phyloP scores from a whole-genome alignment of 92 coral and sea anemone genomes.

The Meandrina meandrites region DNA sequence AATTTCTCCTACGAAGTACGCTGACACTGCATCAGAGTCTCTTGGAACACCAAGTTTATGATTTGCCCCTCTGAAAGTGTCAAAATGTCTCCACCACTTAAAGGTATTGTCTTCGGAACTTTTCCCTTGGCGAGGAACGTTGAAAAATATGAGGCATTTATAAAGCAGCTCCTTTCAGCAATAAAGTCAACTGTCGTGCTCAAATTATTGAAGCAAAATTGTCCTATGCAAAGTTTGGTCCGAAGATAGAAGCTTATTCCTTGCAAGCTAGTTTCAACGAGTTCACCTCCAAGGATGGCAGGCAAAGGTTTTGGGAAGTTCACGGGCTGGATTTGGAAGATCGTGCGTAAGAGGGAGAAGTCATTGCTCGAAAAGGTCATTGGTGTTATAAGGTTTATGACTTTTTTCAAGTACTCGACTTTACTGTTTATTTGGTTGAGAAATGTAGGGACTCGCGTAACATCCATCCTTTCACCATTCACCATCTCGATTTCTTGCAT shows the following conservation, averaged over 20 bases:
- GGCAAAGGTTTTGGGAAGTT: conserved; percentile 14
- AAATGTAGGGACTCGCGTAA: not conserved
- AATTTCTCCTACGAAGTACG: not conserved
- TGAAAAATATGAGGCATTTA: not conserved
- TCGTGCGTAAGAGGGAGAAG: not conserved
- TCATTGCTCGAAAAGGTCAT: conserved; percentile 2
- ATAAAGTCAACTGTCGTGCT: conserved; percentile 20
- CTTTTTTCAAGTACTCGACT: not conserved
- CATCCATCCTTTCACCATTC: not conserved
- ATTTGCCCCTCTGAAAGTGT: not conserved
- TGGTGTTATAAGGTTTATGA: not conserved
- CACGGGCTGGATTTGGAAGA: conserved; percentile 10
- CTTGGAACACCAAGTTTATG: not conserved
- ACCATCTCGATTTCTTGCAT: not conserved
- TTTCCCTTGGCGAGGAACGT: conserved; percentile 4
- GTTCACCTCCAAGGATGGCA: not conserved
- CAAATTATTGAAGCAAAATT: conserved; percentile 36
- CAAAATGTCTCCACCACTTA: conserved; percentile 12
- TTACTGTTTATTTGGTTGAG: not conserved
- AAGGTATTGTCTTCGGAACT: not conserved
- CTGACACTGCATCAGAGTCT: conserved; percentile 15
- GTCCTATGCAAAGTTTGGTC: conserved; percentile 15
- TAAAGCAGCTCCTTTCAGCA: conserved; percentile 7
- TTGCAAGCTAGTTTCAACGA: conserved; percentile 27
- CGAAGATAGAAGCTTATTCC: conserved; percentile 27